These are phyloP conservation scores for Xylota sylvarum DNA, from an alignment of 2,888 invertebrate genomes.

Conservation along the genomic window DNA sequence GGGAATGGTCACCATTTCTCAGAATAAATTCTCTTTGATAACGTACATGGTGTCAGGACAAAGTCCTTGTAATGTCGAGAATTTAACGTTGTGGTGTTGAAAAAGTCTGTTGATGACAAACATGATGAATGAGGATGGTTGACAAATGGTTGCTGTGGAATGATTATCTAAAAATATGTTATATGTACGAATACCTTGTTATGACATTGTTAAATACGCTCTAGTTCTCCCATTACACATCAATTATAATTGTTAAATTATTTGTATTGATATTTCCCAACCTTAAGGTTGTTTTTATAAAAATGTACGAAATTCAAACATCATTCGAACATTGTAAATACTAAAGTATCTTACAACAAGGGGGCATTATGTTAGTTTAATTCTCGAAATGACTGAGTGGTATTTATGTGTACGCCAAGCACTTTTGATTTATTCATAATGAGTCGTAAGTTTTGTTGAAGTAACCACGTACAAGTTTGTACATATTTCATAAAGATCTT, in stretches of 20 bases:
- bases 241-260: not conserved
- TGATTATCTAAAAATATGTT: not conserved
- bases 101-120: not conserved
- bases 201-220: not conserved
- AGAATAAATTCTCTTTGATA: conserved; percentile 1
- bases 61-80: not conserved
- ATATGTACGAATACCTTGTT: too few relatives aligned
- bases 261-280: not conserved
- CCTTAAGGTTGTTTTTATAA: not conserved
- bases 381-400: too few relatives aligned
- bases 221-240: not conserved
- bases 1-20: not conserved
- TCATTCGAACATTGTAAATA: too few relatives aligned
- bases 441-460: too few relatives aligned
- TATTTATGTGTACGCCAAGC: too few relatives aligned
- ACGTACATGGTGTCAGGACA: not conserved
- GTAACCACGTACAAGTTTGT: too few relatives aligned
- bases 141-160: not conserved
- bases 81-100: not conserved
- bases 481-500: too few relatives aligned
- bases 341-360: too few relatives aligned
- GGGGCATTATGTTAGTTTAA: too few relatives aligned
- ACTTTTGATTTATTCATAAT: too few relatives aligned
- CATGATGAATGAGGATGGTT: not conserved
- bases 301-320: too few relatives aligned